Conservation (phyloP, 2,888 invertebrate species). For the Spisula solida region DNA sequence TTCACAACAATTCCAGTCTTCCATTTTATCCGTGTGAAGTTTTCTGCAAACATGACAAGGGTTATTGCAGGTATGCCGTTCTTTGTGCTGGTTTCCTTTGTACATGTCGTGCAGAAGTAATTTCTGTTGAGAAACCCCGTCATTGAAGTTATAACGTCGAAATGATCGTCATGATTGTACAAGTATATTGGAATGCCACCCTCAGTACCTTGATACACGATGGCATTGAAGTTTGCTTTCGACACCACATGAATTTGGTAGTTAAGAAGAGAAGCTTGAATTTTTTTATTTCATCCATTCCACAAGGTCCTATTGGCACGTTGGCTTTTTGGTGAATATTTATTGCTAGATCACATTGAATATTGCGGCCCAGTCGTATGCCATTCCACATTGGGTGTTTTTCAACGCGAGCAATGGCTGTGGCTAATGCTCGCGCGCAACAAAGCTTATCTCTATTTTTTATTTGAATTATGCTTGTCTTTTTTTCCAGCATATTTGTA, state of each 20-base stretch:
- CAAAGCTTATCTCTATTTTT: conserved; percentile 34
- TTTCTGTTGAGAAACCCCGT: too few species aligned
- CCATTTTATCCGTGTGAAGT: conserved; percentile 38
- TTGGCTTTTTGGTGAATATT: too few species aligned
- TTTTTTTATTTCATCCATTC: too few species aligned
- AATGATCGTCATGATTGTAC: too few species aligned
- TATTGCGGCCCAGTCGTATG: conserved; percentile 25
- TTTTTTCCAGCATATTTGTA: background rate
- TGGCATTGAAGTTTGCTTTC: too few species aligned
- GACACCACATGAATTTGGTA: too few species aligned
- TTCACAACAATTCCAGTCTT: conserved; percentile 47
- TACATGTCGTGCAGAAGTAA: too few species aligned
- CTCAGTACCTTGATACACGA: too few species aligned
- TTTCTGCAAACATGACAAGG: conserved; percentile 56
- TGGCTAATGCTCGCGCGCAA: conserved; percentile 46
- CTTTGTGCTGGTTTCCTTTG: conserved; percentile 64
- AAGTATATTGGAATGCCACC: too few species aligned
- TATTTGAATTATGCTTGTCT: background rate
- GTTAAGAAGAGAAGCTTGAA: too few species aligned
- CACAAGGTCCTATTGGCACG: too few species aligned
- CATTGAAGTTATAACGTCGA: too few species aligned
- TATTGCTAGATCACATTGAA: conserved; percentile 28
- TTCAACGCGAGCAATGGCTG: conserved; percentile 41
- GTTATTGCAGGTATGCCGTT: conserved; percentile 63
- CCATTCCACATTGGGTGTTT: conserved; percentile 44